Conservation (phyloP, 1,140 invertebrate species). For the Macrotrachela quadricornifera region DNA sequence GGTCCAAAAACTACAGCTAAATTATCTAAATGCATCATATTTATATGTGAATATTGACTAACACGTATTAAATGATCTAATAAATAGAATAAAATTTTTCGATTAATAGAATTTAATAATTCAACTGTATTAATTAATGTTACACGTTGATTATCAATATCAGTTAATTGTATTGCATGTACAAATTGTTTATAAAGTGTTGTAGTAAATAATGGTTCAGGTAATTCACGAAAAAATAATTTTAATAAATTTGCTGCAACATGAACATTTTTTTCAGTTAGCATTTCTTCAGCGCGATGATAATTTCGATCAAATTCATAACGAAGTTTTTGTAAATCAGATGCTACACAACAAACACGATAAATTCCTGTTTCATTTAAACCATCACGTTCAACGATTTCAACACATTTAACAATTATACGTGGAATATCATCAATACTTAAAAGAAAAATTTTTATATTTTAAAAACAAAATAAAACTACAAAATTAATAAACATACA, state of each 20-base stretch:
- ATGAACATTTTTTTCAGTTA: conserved; percentile 21
- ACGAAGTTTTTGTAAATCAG: conserved; percentile 22
- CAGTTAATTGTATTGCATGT: conserved; percentile 11
- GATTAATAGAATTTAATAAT: not conserved
- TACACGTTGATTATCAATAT: no score
- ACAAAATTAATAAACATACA: no score
- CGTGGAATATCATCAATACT: not conserved
- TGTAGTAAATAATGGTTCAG: conserved; percentile 49
- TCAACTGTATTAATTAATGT: no score
- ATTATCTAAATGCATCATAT: conserved; percentile 6
- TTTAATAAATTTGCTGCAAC: conserved; percentile 25
- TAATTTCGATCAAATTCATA: conserved; percentile 40
- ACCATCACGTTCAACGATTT: conserved; percentile 13
- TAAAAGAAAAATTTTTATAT: no score
- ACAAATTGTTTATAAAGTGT: conserved; percentile 58
- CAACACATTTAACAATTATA: conserved; percentile 5
- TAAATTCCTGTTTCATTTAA: conserved; percentile 27
- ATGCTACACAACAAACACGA: conserved; percentile 26
- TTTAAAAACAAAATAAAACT: no score
- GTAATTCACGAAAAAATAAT: conserved; percentile 27
- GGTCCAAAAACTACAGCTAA: conserved; percentile 5
- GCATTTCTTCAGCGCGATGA: conserved; percentile 55
- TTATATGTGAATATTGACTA: conserved; percentile 25
- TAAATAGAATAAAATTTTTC: conserved; percentile 3
- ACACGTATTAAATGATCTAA: conserved; percentile 34